Evolutionary conservation across 92 coral and sea anemone genomes (phyloP).

Genomic region (Epizoanthus scotinus): DNA sequence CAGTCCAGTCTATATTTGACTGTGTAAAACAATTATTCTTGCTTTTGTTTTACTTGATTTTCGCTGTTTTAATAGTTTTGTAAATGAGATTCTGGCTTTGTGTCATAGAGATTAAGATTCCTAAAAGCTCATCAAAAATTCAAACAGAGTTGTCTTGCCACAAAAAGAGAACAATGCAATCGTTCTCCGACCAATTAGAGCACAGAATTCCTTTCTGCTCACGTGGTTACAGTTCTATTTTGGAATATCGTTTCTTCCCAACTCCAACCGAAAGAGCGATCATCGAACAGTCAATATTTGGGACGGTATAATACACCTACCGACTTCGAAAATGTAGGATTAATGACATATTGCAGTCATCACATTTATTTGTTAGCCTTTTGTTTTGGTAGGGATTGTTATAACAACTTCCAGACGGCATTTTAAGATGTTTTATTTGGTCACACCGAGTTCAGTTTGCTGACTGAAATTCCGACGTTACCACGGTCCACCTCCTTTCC

Average conservation of each 20-base stretch:
- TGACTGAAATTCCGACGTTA: slow-evolving; percentile 80
- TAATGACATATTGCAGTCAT: background rate
- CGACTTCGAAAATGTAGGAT: background rate
- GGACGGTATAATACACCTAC: background rate
- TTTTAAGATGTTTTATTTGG: slow-evolving; percentile 24
- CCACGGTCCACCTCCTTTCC: slow-evolving; percentile 76
- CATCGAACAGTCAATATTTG: background rate
- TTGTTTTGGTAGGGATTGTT: background rate
- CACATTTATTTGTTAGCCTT: background rate
- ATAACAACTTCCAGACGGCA: background rate
- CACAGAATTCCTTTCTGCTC: slow-evolving; percentile 75
- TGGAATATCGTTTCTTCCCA: slow-evolving; percentile 45
- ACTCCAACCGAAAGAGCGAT: slow-evolving; percentile 2
- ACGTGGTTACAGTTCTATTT: slow-evolving; percentile 75
- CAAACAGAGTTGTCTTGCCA: slow-evolving; percentile 16
- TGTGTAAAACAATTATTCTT: too few species aligned
- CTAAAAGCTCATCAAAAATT: slow-evolving; percentile 19
- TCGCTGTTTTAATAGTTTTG: background rate
- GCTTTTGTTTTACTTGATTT: too few species aligned
- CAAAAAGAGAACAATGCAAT: slow-evolving; percentile 38
- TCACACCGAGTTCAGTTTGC: background rate
- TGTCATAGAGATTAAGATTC: background rate
- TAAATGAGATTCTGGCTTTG: background rate
- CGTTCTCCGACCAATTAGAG: slow-evolving; percentile 51
- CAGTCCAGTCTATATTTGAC: too few species aligned